Evolutionary conservation across 2,888 invertebrate species (phyloP).

Genomic region (Perizoma flavofasciatum): DNA sequence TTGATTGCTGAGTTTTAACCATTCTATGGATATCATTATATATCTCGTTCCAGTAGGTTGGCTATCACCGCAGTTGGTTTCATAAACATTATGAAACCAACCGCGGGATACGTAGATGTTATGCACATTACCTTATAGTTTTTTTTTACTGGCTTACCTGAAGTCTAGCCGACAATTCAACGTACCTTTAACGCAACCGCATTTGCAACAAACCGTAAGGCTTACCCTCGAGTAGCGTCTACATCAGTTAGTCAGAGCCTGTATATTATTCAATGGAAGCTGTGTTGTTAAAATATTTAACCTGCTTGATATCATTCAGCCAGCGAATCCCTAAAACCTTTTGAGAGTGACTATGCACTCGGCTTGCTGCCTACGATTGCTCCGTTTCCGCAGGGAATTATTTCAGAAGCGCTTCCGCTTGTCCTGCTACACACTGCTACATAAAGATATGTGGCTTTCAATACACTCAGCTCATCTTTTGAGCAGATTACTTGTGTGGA

Average conservation of each 20-base stretch:
- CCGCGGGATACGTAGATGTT: no score
- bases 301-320: background rate
- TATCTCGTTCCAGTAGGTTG: no score
- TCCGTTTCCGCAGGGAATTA: slow-evolving; percentile 45
- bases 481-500: slow-evolving; percentile 12
- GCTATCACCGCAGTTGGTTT: no score
- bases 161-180: no score
- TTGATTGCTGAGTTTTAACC: slow-evolving; percentile 20
- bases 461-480: slow-evolving; percentile 23
- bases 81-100: no score
- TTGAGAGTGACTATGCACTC: slow-evolving; percentile 44
- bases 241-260: background rate
- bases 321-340: slow-evolving; percentile 39
- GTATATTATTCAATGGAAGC: slow-evolving; percentile 8
- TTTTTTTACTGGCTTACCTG: no score
- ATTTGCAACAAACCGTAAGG: no score
- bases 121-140: no score
- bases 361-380: slow-evolving; percentile 44
- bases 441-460: slow-evolving; percentile 11
- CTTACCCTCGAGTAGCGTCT: no score
- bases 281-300: slow-evolving; percentile 11
- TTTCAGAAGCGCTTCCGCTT: slow-evolving; percentile 36
- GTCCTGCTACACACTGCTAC: slow-evolving; percentile 5
- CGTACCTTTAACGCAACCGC: no score
- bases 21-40: background rate